Evolutionary conservation across 2,113 vertebrate genomes (phyloP).

Genomic region (Agapornis roseicollis): DNA sequence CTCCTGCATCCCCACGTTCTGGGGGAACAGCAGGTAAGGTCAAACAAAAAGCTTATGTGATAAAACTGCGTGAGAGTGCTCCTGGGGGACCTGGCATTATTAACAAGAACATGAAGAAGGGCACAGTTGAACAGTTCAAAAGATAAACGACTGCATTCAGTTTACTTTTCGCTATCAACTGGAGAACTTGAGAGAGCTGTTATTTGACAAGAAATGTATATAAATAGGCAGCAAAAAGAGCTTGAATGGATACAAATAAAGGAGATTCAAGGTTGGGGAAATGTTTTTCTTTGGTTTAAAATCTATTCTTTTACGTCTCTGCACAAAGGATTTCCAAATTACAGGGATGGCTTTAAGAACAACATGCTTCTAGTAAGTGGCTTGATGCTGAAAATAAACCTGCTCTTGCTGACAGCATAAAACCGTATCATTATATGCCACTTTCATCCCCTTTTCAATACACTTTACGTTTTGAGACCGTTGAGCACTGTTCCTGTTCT

Average conservation of each 20-base stretch:
- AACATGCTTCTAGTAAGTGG: neutral
- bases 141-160: constrained; percentile 47
- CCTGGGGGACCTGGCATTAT: constrained; percentile 66
- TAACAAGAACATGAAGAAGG: constrained; percentile 66
- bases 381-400: constrained; percentile 15
- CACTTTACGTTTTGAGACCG: neutral
- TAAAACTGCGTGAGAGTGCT: constrained; percentile 42
- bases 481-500: neutral
- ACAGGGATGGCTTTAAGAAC: neutral
- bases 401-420: neutral
- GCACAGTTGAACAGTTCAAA: constrained; percentile 50
- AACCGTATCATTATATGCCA: neutral
- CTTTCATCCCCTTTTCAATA: neutral
- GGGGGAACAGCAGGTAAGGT: constrained; percentile 61
- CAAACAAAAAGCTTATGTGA: constrained; percentile 39
- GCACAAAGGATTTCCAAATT: constrained; percentile 28
- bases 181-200: neutral
- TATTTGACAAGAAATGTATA: constrained; percentile 21
- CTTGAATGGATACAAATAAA: neutral
- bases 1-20: neutral
- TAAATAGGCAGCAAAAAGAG: neutral
- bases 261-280: neutral
- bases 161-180: constrained; percentile 17
- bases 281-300: neutral
- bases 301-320: neutral